Conservation (phyloP, 2,888 invertebrate genomes). For the Lasius platythorax region DNA sequence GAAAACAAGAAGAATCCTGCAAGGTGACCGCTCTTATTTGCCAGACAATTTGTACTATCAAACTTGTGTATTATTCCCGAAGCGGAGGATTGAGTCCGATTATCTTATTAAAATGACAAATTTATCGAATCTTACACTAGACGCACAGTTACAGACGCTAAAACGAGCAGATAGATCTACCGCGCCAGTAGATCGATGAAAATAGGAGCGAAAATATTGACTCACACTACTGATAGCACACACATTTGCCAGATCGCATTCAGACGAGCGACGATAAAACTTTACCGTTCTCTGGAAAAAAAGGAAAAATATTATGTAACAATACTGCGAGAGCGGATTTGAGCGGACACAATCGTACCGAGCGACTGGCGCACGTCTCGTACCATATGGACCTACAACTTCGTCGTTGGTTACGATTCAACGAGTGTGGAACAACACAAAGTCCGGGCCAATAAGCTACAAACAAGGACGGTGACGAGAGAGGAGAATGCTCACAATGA, state of each 20-base stretch:
- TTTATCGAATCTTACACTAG: background rate
- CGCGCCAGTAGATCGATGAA: background rate
- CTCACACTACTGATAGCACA: background rate
- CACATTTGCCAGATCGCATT: background rate
- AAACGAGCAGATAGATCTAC: background rate
- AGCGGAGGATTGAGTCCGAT: background rate
- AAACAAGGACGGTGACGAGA: background rate
- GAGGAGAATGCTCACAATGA: conserved; percentile 12
- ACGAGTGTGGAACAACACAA: conserved; percentile 7
- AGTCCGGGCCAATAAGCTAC: conserved; percentile 2
- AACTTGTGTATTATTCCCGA: background rate
- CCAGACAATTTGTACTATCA: background rate
- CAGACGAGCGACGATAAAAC: background rate
- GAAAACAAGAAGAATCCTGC: background rate
- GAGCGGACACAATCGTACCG: conserved; percentile 36
- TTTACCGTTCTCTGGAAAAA: background rate
- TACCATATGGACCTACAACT: conserved; percentile 11
- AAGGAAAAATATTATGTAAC: conserved; percentile 60
- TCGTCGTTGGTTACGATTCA: conserved; percentile 15
- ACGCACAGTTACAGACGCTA: background rate
- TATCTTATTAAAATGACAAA: background rate
- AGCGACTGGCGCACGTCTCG: conserved; percentile 28
- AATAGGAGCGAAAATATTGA: conserved; percentile 10
- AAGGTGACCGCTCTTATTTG: background rate
- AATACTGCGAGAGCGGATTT: conserved; percentile 49